Evolutionary conservation across 2,888 invertebrate species (phyloP).

Genomic region (Rambutsinella grinnellia): DNA sequence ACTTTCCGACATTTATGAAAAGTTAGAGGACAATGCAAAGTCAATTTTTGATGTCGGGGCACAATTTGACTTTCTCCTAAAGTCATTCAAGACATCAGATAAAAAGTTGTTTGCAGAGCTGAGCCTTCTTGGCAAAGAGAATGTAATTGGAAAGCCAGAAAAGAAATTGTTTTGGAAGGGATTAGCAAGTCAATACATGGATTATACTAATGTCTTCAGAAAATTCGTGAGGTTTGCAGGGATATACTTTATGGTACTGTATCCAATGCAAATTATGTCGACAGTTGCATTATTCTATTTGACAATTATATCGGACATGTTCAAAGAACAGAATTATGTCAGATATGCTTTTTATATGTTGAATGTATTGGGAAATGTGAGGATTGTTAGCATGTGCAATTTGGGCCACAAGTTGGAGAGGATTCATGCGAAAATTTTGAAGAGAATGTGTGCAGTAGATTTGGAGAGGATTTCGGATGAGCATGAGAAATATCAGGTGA

Average conservation of each 20-base stretch:
- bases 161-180: neutral
- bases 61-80: neutral
- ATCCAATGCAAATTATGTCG: neutral
- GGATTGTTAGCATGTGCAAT: neutral
- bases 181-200: neutral
- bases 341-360: neutral
- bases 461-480: neutral
- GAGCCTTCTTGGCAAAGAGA: neutral
- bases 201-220: neutral
- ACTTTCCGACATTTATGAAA: neutral
- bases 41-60: neutral
- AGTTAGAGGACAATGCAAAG: neutral
- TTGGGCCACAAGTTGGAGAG: neutral
- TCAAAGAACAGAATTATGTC: neutral
- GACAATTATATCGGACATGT: neutral
- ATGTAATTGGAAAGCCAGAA: neutral
- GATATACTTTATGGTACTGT: neutral
- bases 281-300: neutral
- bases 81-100: neutral
- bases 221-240: neutral
- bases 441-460: neutral
- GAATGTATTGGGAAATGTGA: neutral
- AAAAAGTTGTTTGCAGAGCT: neutral
- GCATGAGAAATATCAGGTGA: neutral
- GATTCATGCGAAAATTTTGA: neutral